Conservation (phyloP, 2,888 invertebrate species). For the Tanypteryx hageni region DNA sequence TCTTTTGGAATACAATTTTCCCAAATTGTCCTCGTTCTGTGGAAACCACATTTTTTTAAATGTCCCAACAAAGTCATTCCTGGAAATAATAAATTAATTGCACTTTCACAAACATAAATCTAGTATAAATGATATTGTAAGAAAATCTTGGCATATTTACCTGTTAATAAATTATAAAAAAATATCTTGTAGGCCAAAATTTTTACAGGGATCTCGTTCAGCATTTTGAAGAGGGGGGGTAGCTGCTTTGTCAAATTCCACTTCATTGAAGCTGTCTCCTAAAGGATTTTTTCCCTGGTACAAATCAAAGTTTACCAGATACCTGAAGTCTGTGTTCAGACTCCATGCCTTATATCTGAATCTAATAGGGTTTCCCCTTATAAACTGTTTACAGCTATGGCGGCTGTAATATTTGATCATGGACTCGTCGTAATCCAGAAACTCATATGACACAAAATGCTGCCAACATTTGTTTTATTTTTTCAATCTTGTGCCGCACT, state of each 20-base stretch:
- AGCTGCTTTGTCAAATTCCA: neutral
- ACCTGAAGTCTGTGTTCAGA: neutral
- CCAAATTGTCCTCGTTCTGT: neutral
- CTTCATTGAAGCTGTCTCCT: neutral
- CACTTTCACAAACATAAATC: no score
- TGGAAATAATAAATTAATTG: neutral
- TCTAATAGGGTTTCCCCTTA: neutral
- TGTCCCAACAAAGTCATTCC: neutral
- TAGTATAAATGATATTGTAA: no score
- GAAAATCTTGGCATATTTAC: no score
- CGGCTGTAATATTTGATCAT: neutral
- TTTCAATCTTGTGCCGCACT: neutral
- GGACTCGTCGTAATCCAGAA: neutral
- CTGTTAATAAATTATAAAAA: neutral
- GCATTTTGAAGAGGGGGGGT: neutral
- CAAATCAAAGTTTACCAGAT: constrained; percentile 12
- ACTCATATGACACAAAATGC: neutral
- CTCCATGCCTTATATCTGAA: constrained; percentile 1
- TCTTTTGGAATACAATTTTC: neutral
- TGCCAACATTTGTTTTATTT: neutral
- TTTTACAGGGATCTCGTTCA: neutral
- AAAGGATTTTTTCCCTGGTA: neutral
- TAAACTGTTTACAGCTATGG: constrained; percentile 34
- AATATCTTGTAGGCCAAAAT: neutral
- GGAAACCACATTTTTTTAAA: no score